Conservation (phyloP, 1,140 invertebrate genomes). For the Oryzaephilus surinamensis region DNA sequence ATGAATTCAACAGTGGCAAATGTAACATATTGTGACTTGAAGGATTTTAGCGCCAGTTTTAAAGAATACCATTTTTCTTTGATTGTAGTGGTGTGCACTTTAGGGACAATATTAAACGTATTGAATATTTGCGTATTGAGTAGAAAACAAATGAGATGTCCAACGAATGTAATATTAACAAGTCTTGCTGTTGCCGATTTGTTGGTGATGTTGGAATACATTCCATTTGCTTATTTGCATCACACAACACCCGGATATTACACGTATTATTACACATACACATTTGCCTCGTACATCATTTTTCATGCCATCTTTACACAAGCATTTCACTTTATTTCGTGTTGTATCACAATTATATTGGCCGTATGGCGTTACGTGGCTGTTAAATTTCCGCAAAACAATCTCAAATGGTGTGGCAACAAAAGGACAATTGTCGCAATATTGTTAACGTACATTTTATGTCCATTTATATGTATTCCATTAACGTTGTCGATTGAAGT, state of each 20-base stretch:
- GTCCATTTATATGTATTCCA: constrained; percentile 75
- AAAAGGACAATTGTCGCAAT: constrained; percentile 62
- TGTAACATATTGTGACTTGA: constrained; percentile 37
- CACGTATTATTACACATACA: constrained; percentile 53
- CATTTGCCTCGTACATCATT: constrained; percentile 70
- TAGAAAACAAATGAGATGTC: constrained; percentile 73
- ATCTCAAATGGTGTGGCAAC: constrained; percentile 68
- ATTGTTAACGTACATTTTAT: constrained; percentile 65
- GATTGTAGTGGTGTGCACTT: constrained; percentile 71
- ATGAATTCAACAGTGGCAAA: constrained; percentile 2
- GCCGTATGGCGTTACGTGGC: constrained; percentile 91
- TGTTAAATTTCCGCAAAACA: constrained; percentile 67
- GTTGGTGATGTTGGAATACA: constrained; percentile 87
- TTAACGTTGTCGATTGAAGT: constrained; percentile 65
- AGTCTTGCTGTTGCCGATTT: constrained; percentile 87
- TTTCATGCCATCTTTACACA: constrained; percentile 76
- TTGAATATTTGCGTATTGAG: constrained; percentile 93
- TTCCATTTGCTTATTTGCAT: constrained; percentile 75
- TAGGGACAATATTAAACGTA: constrained; percentile 85
- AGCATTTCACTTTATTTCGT: constrained; percentile 85
- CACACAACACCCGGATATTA: constrained; percentile 38
- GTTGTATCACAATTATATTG: constrained; percentile 81
- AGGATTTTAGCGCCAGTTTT: constrained; percentile 39
- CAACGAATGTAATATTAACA: constrained; percentile 76
- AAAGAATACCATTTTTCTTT: constrained; percentile 56